phyloP scores from a whole-genome alignment of 2,113 vertebrate genomes.

The Monopterus albus region DNA sequence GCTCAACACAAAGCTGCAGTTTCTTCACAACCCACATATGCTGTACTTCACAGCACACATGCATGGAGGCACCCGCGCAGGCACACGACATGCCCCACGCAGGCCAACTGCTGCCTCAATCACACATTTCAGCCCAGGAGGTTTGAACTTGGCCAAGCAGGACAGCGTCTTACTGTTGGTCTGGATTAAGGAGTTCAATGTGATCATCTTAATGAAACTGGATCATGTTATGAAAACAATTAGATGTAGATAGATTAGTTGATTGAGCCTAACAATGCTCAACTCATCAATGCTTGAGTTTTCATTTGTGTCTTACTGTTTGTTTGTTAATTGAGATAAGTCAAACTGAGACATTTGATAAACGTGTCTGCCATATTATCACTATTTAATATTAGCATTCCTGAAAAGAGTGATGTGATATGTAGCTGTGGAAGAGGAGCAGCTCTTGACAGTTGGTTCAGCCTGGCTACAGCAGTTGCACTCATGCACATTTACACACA shows the following conservation, averaged over 20 bases:
- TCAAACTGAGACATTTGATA: constrained; percentile 29
- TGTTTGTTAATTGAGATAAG: neutral
- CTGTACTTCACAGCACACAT: constrained; percentile 38
- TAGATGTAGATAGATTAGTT: neutral
- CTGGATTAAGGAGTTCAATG: neutral
- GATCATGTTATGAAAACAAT: neutral
- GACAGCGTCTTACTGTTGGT: constrained; percentile 15
- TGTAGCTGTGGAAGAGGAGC: constrained; percentile 61
- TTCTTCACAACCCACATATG: constrained; percentile 69
- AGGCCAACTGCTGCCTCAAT: constrained; percentile 70
- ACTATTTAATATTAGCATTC: constrained; percentile 61
- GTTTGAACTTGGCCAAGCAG: neutral
- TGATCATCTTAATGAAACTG: neutral
- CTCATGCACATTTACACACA: constrained; percentile 36
- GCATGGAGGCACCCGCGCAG: constrained; percentile 34
- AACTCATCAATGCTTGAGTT: neutral
- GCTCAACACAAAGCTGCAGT: constrained; percentile 63
- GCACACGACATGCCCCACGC: constrained; percentile 64
- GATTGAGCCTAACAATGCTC: neutral
- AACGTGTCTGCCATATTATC: constrained; percentile 22
- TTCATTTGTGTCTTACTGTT: neutral
- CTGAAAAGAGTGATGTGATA: constrained; percentile 46
- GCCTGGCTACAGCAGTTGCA: constrained; percentile 65
- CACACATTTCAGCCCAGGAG: constrained; percentile 33
- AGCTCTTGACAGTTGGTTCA: constrained; percentile 74